Conservation (phyloP, 2,797 vertebrate genomes). For the Trachops cirrhosus region DNA sequence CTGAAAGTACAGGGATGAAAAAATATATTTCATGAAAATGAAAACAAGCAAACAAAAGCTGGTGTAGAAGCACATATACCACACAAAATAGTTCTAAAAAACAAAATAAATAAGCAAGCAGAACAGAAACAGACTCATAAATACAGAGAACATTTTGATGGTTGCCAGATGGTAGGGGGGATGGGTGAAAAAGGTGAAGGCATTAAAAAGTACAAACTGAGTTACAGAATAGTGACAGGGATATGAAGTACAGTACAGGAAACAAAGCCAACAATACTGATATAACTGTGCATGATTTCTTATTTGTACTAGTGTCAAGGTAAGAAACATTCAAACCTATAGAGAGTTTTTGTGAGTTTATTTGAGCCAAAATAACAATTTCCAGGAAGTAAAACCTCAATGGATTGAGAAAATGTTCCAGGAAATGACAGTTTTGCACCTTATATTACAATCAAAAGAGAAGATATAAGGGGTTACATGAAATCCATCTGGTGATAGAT, state of each 20-base stretch:
- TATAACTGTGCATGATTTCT: not conserved
- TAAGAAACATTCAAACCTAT: too few relatives aligned
- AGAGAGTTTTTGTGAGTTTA: too few relatives aligned
- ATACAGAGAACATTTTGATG: not conserved
- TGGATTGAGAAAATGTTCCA: too few relatives aligned
- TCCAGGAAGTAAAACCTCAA: too few relatives aligned
- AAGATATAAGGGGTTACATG: too few relatives aligned
- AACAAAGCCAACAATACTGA: not conserved
- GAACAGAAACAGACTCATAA: not conserved
- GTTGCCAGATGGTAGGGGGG: not conserved
- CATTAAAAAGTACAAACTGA: not conserved
- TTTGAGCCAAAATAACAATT: too few relatives aligned
- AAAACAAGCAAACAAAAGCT: not conserved
- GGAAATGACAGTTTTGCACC: too few relatives aligned
- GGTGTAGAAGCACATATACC: not conserved
- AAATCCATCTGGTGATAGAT: too few relatives aligned
- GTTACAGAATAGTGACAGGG: not conserved
- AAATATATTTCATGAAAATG: not conserved
- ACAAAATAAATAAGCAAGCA: not conserved
- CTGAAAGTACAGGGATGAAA: not conserved
- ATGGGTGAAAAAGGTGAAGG: not conserved
- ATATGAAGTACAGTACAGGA: too few relatives aligned
- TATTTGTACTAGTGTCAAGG: too few relatives aligned
- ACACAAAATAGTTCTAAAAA: not conserved
- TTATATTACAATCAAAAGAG: too few relatives aligned